Base-by-base conservation (phyloP, 2,888 invertebrate species). In the Galerucella pusilla region DNA sequence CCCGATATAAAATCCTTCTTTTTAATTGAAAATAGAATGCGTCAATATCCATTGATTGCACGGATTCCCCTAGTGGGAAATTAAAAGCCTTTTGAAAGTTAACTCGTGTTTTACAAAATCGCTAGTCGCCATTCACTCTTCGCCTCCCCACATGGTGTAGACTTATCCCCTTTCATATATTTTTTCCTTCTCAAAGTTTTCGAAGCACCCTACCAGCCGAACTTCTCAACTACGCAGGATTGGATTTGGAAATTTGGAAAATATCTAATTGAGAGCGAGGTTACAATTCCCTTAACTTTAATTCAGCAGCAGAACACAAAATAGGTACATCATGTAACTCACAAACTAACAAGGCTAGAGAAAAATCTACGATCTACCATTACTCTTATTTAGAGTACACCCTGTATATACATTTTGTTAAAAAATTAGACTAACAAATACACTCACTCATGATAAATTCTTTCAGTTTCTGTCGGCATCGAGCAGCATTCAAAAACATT, bases 21-120 rank as follows among this genome's bases (percentile, higher is more conserved):
- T 16, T 69, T 66, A 66, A 72, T 66, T 72, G 72, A 66, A 72
- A 72, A 20, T 67, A 67, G 72, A 72, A 67, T 46, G 66, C 71
- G 49, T 71, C 71, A 71, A 71, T 71, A 71, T 74, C 60, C 60
- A 52, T 68, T 75, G 71, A 76, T 76, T 75, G 73, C 66, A 68
- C 20, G 54, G 66, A 67, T 59, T 46, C 63, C 73, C 67, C 66
- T 73, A 60, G 69, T 49, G 69, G 74, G 72, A 76, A 80, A 81
- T 81, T 81, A 81, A 81, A 81, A 81, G 80, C 79, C 77, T 80
- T 81, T 81, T 80, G 80, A 81, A 80, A 79, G 79, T 79, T 80
- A 80, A 80, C 76, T 77, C 76, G 75, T 79, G 79, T 79, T 76
- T 68, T 73, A 76, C 75, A 77, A 76, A 80, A 74, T 76, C 80